Base-by-base conservation (phyloP, 2,888 invertebrate species). In the Colletes collaris region DNA sequence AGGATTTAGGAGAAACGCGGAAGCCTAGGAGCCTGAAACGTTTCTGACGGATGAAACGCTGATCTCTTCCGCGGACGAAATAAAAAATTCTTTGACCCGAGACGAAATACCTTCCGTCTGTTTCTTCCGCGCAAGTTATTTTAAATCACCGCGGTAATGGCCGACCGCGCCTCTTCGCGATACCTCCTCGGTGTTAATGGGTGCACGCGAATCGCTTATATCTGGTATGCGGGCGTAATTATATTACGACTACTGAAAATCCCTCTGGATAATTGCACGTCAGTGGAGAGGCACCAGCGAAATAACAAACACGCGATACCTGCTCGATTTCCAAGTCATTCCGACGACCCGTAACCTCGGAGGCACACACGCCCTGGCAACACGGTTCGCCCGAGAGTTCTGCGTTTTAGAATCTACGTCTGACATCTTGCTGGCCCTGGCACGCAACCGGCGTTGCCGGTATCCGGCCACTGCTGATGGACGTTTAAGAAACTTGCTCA, bases 201-300 rank as follows among this genome's bases (percentile, higher is more conserved):
- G 65, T 52, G 55, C 71, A 67, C 67, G 77, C 50, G 68, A 68
- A 55, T 68, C 67, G 64, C 64, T 63, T 71, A 64, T 55, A 55
- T 59, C 71, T 52, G 64, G 79, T 79, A 79, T 76, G 68, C 76
- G 64, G 72, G 50, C 60, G 76, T 72, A 77, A 77, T 77, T 79
- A 77, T 76, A 79, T 76, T 64, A 67, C 79, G 71, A 75, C 77
- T 75, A 72, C 77, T 79, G 79, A 72, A 76, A 79, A 79, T 79
- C 71, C 67, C 64, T 71, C 64, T 11, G 77, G 64, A 68, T 79
- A 79, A 79, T 76, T 79, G 66, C 77, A 44, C 46, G 59, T 76
- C 71, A 79, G 64, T 27, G 35, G 40, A 46, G 49, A 44, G 50
- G 11, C 40, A 5, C 27, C 53, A 6, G 4, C 44, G 59, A 70